Base-by-base conservation (phyloP, 1,140 invertebrate genomes). In the Rhyacophila brunnea region DNA sequence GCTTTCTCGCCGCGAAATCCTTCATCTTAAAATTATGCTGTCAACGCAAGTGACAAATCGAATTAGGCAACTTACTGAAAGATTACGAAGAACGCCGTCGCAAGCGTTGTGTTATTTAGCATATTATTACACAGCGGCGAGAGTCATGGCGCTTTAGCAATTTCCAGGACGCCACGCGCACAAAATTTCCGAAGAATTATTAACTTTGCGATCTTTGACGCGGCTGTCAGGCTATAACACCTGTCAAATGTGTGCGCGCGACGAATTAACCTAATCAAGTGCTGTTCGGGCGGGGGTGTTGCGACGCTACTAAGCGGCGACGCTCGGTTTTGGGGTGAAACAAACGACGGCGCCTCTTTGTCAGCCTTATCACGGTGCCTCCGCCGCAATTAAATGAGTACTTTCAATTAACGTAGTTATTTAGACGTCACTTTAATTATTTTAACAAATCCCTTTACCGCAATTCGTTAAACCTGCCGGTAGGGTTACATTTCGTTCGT, bases 1-100 rank as follows among this genome's bases (percentile, higher is more conserved):
- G 46, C 46, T 28, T n/a, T 11, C 23, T 28, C 23, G 23, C 4
- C 23, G 23, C 56, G 51, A 32, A 28, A 50, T 54, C 48, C 58
- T 53, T 46, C 58, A 57, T 60, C 58, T 58, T 57, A 61, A 65
- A 65, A 65, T 65, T 65, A 65, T 65, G 58, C 63, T 65, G 63
- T 65, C 63, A 65, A 65, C 63, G 63, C 63, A 65, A 65, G 53
- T 65, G 63, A 65, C 63, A 65, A 65, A 65, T 65, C 58, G 63
- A 65, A 65, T 65, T 65, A 65, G 58, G 63, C 63, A 47, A 65
- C 54, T 65, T 61, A 57, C 58, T 61, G 63, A 65, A 65, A 65
- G 63, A 65, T 65, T 65, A 65, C 58, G 63, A 61, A 65, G 63
- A 65, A 65, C 57, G 62, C 60, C 58, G 60, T 56, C 57, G 49